Conservation (phyloP, 1,140 invertebrate species). For the Neodiprion lecontei region DNA sequence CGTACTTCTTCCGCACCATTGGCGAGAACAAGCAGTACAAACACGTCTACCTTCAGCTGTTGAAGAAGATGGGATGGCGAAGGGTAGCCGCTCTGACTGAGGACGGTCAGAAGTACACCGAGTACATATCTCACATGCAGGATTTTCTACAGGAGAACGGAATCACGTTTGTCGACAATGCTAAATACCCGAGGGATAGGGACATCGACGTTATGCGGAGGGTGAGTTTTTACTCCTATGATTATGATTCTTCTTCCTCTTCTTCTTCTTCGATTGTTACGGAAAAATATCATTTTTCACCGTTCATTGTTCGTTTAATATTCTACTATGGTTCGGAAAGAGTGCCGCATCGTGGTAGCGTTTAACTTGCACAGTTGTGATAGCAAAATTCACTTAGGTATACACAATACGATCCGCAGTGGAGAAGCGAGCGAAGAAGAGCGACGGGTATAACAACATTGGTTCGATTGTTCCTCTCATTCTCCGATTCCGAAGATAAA, state of each 20-base stretch:
- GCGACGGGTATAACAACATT: not conserved
- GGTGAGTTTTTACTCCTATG: constrained; percentile 40
- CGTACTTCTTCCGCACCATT: constrained; percentile 85
- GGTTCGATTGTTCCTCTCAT: constrained; percentile 29
- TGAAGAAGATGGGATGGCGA: constrained; percentile 73
- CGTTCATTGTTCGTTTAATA: constrained; percentile 16
- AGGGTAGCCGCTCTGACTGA: constrained; percentile 78
- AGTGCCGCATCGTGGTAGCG: constrained; percentile 12
- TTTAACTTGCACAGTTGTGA: too few relatives aligned
- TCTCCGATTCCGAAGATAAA: constrained; percentile 10
- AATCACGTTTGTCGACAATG: constrained; percentile 73
- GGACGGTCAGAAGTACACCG: constrained; percentile 81
- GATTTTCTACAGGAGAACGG: constrained; percentile 68
- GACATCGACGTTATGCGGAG: constrained; percentile 58
- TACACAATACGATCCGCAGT: not conserved
- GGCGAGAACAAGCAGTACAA: constrained; percentile 81
- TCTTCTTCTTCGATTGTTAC: constrained; percentile 15
- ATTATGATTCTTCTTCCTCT: not conserved
- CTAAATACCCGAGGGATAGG: constrained; percentile 71
- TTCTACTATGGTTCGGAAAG: constrained; percentile 44
- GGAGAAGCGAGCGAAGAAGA: not conserved
- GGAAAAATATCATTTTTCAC: constrained; percentile 14
- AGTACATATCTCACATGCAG: constrained; percentile 78
- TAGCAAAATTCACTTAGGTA: too few relatives aligned
- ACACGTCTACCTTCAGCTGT: constrained; percentile 72